Percentiles rank a stretch among this genome's conserved stretches.
Evolutionary conservation across 2,113 vertebrate genomes (phyloP).

Genomic region (Dasyornis broadbenti): DNA sequence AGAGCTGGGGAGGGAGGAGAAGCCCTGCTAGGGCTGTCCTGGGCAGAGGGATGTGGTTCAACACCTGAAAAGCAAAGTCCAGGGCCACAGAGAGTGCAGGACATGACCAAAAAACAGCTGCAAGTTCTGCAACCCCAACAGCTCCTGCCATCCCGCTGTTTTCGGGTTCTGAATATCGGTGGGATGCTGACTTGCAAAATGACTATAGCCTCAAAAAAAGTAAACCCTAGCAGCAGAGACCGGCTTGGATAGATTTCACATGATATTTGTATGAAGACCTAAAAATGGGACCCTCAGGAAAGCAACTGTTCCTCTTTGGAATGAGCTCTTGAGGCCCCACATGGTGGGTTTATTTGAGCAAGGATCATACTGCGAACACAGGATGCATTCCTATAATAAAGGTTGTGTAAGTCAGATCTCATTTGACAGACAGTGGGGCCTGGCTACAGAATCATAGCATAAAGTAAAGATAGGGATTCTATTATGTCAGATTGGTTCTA

Average conservation of each 20-base stretch:
- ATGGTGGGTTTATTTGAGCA: background rate
- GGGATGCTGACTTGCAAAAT: background rate
- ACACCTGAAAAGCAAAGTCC: background rate
- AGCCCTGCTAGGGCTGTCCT: background rate
- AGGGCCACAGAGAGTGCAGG: background rate
- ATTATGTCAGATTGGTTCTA: background rate
- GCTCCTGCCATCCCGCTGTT: background rate
- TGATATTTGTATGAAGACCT: background rate
- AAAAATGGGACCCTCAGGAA: background rate
- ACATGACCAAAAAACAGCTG: rapidly evolving
- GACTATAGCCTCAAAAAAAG: background rate
- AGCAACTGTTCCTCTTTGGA: background rate
- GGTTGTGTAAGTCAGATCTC: background rate
- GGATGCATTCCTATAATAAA: background rate
- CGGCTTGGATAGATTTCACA: background rate
- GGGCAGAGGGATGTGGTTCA: too few species aligned
- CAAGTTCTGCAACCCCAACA: rapidly evolving
- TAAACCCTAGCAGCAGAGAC: background rate
- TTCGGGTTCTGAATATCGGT: rapidly evolving
- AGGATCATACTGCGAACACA: background rate
- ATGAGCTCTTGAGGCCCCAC: background rate
- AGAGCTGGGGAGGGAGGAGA: background rate
- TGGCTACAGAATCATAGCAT: background rate
- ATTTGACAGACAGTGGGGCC: background rate
- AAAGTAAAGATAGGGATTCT: background rate